Base-by-base conservation (phyloP, 2,797 vertebrate genomes). In the Sandelia bainsii region DNA sequence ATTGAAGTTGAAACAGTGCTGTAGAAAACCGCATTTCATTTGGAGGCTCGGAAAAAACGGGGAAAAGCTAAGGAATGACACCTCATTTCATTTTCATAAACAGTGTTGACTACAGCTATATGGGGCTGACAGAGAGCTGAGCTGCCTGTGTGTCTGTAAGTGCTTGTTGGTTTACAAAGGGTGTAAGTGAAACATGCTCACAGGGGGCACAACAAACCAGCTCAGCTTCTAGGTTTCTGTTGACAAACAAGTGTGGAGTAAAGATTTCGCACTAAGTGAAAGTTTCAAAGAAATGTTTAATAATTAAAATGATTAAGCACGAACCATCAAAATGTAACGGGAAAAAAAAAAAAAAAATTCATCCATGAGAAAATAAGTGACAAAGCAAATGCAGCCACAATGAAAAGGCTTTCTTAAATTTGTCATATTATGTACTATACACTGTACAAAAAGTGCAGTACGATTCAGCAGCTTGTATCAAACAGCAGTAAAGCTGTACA, bases 121-220 rank as follows among this genome's bases (percentile, higher is more conserved):
- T 3, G 1, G 0, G 14, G 52, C 13, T 76, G 54, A 57, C 48
- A 8, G 20, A 22, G 46, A 67, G 32, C 65, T 11, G 69, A 60
- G 48, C 40, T 22, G 63, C 58, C 32, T 63, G 39, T 29, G 0
- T 20, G 49, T 59, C 53, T 77, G 29, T 66, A 77, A 72, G 69
- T 66, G 72, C 63, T 74, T 77, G 67, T 59, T 69, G 62, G 70
- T 76, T 82, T 75, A 64, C 42, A 46, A 34, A 67, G 49, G 34
- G 62, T 58, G 57, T 62, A 48, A 80, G 34, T 71, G 53, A 72
- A 34, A 48, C 27, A 32, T 45, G 45, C 54, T 83, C 62, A 29
- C 56, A 44, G 53, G 68, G 59, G 39, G 39, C 16, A 29, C 17
- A 73, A 62, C 17, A 51, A 79, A 57, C 42, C 42, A 45, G 73